phyloP scores from a whole-genome alignment of 2,113 vertebrate genomes.

The Axis porcinus region DNA sequence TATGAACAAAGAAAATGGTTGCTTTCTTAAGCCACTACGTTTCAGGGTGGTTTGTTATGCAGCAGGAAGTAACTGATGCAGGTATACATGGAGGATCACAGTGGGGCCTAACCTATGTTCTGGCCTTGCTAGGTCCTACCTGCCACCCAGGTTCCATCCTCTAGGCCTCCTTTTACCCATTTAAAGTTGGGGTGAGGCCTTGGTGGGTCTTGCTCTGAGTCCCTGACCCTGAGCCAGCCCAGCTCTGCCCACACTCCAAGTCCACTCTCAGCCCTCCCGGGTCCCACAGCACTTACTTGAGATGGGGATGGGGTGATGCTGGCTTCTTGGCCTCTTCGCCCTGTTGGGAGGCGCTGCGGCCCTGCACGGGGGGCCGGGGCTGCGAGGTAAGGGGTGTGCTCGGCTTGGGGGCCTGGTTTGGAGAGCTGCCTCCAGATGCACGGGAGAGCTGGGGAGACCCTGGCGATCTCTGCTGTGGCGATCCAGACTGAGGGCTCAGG shows the following conservation, averaged over 20 bases:
- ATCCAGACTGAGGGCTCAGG: constrained; percentile 81
- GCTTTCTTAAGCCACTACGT: not conserved
- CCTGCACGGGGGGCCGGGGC: constrained; percentile 76
- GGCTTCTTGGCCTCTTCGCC: constrained; percentile 85
- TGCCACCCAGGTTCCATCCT: not conserved
- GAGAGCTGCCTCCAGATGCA: constrained; percentile 86
- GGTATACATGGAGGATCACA: fast-evolving
- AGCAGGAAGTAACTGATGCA: not conserved
- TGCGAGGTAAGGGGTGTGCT: constrained; percentile 83
- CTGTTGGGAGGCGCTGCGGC: constrained; percentile 81
- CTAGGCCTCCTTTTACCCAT: not conserved
- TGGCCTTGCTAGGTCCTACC: not conserved
- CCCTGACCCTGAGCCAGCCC: not conserved
- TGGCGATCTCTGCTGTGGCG: constrained; percentile 91
- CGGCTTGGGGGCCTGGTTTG: constrained; percentile 90
- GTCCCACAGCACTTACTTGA: constrained; percentile 87
- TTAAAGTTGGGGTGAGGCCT: not conserved
- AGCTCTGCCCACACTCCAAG: not conserved
- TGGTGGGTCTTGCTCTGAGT: not conserved
- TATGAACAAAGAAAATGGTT: not conserved
- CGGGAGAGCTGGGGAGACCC: constrained; percentile 93
- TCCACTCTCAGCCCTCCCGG: not conserved
- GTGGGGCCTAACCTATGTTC: not conserved
- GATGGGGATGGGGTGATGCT: constrained; percentile 83
- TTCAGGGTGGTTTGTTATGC: not conserved